phyloP scores from a whole-genome alignment of 64 coral and sea anemone species.

The Montipora sp. region DNA sequence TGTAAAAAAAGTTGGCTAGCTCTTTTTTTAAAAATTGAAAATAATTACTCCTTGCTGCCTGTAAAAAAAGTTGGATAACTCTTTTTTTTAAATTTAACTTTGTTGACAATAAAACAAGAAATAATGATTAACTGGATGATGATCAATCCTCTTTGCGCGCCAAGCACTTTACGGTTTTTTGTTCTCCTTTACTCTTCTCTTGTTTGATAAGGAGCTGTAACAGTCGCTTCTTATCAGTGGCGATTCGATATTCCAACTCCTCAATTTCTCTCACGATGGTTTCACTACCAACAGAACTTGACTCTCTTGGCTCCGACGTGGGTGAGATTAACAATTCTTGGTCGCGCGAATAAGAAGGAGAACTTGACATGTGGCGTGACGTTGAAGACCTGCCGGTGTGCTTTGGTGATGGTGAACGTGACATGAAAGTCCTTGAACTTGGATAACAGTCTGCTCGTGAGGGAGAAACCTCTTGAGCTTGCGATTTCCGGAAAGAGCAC shows the following conservation, averaged over 20 bases:
- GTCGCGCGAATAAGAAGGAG: background rate
- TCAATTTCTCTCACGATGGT: constrained; percentile 81
- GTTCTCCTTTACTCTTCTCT: constrained; percentile 20
- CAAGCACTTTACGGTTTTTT: background rate
- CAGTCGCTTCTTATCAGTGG: constrained; percentile 69
- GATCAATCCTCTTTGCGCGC: background rate
- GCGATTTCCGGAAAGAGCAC: background rate
- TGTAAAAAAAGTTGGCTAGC: no score
- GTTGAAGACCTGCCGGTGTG: no score
- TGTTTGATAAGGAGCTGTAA: constrained; percentile 69
- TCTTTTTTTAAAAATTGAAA: no score
- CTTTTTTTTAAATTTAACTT: no score
- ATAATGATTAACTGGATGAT: no score
- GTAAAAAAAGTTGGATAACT: no score
- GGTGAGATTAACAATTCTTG: background rate
- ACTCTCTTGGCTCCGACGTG: background rate
- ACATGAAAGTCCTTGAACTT: background rate
- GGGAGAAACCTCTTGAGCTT: background rate
- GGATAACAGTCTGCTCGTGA: background rate
- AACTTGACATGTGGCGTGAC: constrained; percentile 45
- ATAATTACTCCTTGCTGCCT: no score
- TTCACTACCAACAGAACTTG: constrained; percentile 24
- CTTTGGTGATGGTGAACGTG: constrained; percentile 3
- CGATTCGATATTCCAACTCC: constrained; percentile 76
- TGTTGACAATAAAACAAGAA: no score